These are phyloP conservation scores for Azorinus chamasolen DNA, from an alignment of 2,888 invertebrate genomes.

Conservation along the genomic window DNA sequence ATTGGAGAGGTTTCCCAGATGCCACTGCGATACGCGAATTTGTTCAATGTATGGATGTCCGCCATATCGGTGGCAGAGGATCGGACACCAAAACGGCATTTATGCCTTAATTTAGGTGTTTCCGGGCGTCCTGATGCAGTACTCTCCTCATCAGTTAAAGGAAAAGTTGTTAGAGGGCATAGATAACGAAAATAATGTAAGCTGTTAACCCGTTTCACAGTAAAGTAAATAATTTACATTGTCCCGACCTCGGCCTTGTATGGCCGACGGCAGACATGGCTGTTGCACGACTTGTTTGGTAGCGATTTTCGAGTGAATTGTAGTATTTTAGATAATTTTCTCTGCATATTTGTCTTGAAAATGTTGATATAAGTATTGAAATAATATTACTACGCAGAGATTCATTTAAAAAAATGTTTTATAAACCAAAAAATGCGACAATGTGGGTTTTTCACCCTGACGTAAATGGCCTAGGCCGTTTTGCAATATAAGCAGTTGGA, in stretches of 20 bases:
- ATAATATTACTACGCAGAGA: neutral
- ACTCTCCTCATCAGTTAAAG: constrained; percentile 92
- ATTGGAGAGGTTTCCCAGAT: constrained; percentile 84
- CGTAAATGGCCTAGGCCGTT: no score
- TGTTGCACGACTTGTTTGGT: constrained; percentile 30
- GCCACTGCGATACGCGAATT: constrained; percentile 80
- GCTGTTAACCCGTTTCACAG: constrained; percentile 86
- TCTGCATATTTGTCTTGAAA: neutral
- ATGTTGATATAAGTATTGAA: neutral
- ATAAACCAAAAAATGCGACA: neutral
- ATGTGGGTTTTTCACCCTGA: neutral
- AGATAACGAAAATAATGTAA: constrained; percentile 99
- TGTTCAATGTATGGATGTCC: constrained; percentile 87
- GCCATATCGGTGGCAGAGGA: constrained; percentile 88
- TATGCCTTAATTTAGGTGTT: constrained; percentile 87
- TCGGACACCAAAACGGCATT: constrained; percentile 87
- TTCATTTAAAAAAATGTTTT: neutral
- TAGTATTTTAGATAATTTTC: neutral
- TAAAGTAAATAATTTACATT: constrained; percentile 19
- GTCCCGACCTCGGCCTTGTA: constrained; percentile 32
- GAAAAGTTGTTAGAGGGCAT: constrained; percentile 98
- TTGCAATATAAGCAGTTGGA: no score
- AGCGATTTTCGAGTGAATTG: constrained; percentile 4
- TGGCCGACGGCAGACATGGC: constrained; percentile 56
- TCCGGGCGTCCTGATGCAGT: constrained; percentile 87